Conservation (phyloP, 2,888 invertebrate genomes). For the Gibbula magus region DNA sequence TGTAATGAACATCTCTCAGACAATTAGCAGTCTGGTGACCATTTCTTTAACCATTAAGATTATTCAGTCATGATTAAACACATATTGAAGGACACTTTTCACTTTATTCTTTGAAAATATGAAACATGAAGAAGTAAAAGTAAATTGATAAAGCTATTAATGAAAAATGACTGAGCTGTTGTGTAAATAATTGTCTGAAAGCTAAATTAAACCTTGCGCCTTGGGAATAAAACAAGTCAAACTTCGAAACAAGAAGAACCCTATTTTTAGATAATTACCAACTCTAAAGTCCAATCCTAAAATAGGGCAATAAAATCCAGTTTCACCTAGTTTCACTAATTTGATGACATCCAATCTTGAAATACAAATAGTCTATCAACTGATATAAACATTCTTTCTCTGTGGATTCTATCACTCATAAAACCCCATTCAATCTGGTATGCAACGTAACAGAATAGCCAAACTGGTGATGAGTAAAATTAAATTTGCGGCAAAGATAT, state of each 20-base stretch:
- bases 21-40: too few species aligned
- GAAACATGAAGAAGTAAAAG: slow-evolving; percentile 9
- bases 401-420: background rate
- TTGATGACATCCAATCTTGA: slow-evolving; percentile 3
- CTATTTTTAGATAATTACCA: too few species aligned
- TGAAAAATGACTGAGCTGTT: too few species aligned
- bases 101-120: background rate
- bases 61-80: too few species aligned
- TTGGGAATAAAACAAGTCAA: too few species aligned
- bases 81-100: too few species aligned
- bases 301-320: too few species aligned
- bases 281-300: background rate
- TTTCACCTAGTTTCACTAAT: background rate
- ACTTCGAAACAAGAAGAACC: too few species aligned
- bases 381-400: background rate
- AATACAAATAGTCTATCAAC: background rate
- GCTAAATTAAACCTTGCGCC: too few species aligned
- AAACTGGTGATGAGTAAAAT: background rate
- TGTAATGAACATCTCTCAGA: too few species aligned
- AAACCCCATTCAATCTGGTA: background rate
- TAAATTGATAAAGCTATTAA: background rate
- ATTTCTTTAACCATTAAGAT: too few species aligned
- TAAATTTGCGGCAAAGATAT: background rate
- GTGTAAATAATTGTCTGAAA: too few species aligned
- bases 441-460: background rate